Evolutionary conservation across 2,113 vertebrate species (phyloP).

Genomic region (Holacanthus passer): DNA sequence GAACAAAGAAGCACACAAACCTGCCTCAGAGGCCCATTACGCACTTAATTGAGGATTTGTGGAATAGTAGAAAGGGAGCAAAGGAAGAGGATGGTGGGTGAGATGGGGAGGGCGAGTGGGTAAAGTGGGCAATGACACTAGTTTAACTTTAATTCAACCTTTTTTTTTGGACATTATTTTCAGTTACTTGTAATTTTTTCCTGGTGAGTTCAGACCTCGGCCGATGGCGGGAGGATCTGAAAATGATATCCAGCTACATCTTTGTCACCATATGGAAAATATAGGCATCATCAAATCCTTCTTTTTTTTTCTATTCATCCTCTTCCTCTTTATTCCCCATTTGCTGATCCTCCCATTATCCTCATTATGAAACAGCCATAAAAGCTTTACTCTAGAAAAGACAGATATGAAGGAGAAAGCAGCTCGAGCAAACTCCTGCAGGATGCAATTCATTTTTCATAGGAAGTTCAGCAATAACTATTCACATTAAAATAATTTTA

Average conservation of each 20-base stretch:
- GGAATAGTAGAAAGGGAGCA: slow-evolving; percentile 65
- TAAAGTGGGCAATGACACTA: slow-evolving; percentile 27
- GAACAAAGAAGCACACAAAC: slow-evolving; percentile 83
- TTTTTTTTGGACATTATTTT: neutral
- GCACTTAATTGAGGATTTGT: slow-evolving; percentile 81
- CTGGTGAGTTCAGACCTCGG: neutral
- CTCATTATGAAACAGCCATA: slow-evolving; percentile 34
- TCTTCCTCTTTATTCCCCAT: slow-evolving; percentile 24
- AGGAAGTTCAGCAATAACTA: neutral
- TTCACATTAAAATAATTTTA: too few species aligned
- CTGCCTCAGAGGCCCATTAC: slow-evolving; percentile 79
- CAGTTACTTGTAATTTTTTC: neutral
- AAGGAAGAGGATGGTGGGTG: slow-evolving; percentile 58
- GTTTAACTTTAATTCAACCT: slow-evolving; percentile 5
- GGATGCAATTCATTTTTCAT: neutral
- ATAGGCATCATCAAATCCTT: slow-evolving; percentile 28
- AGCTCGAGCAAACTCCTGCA: neutral
- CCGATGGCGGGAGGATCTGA: neutral
- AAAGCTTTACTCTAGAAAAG: slow-evolving; percentile 23
- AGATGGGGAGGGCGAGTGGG: slow-evolving; percentile 23
- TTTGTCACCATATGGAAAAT: slow-evolving; percentile 43
- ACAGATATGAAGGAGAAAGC: slow-evolving; percentile 10
- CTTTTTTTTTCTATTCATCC: slow-evolving; percentile 16
- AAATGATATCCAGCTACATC: slow-evolving; percentile 11
- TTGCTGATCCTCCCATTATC: slow-evolving; percentile 46